Evolutionary conservation across 2,113 vertebrate species (phyloP), one percentile per base, ranked within the genome.

Genomic region (Nannobrachium achirus): DNA sequence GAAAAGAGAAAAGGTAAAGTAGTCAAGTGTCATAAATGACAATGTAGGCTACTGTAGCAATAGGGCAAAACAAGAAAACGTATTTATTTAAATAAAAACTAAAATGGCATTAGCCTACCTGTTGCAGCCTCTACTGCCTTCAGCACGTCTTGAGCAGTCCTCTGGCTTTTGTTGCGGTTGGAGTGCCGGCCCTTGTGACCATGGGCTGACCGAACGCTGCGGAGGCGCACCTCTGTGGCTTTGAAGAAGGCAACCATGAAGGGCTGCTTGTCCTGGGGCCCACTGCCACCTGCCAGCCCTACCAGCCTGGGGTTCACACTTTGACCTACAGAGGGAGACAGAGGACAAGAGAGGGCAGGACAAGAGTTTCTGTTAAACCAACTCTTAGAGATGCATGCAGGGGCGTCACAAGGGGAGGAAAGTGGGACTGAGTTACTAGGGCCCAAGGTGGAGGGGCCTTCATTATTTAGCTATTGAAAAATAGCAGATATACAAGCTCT

Each of bases 241-340:
- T 97, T 98, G 76, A 99, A 97, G 85, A 98, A 99, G 70, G 94
- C 97, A 0, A 99, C 97, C 19, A 98, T 94, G 89, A 99, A 99
- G 0, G 98, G 95, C 86, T 96, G 97, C 87, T 97, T 98, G 85
- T 95, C 95, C 88, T 95, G 95, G 0, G 95, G 93, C 16, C 95
- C 95, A 0, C 93, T 88, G 53, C 93, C 92, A 0, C 93, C 94
- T 1, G 95, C 92, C 0, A 99, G 92, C 42, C 98, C 96, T 0
- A 92, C 95, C 73, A 93, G 13, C 14, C 82, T 91, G 69, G 95
- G 95, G 68, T 95, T 96, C 86, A 95, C 90, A 85, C 92, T 95
- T 64, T 93, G 94, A 6, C 97, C 97, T 99, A 64, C 63, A 76
- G 16, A 40, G 79, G 75, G 81, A 71, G 60, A 74, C 69, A 86